Evolutionary conservation across 1,140 invertebrate species (phyloP).

Genomic region (Drosophila lowei): DNA sequence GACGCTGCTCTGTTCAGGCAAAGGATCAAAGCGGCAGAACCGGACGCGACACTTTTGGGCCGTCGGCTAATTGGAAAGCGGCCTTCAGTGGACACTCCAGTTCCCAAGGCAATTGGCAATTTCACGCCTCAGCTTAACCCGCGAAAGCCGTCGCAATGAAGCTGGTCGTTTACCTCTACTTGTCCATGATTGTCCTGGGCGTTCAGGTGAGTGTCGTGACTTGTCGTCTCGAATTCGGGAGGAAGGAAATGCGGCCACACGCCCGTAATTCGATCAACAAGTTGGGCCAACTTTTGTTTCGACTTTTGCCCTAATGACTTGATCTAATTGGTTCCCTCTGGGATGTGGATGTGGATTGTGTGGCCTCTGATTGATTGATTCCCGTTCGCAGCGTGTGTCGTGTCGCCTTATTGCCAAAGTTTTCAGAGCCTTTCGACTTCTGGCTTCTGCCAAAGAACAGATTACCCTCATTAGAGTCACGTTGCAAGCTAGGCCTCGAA

Average conservation of each 20-base stretch:
- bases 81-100: slow-evolving; percentile 5
- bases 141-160: slow-evolving; percentile 53
- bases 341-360: slow-evolving; percentile 7
- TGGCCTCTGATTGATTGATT: slow-evolving; percentile 57
- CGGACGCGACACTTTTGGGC: slow-evolving; percentile 16
- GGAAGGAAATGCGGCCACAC: slow-evolving; percentile 9
- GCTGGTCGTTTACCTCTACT: slow-evolving; percentile 67
- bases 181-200: slow-evolving; percentile 75
- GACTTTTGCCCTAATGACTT: slow-evolving; percentile 49
- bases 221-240: neutral
- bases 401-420: slow-evolving; percentile 62
- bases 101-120: slow-evolving; percentile 33
- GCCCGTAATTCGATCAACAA: slow-evolving; percentile 73
- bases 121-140: slow-evolving; percentile 27
- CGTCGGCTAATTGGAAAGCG: slow-evolving; percentile 60
- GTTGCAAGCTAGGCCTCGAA: slow-evolving; percentile 36
- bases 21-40: slow-evolving; percentile 25
- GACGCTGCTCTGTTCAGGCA: neutral
- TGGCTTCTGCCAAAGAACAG: slow-evolving; percentile 27
- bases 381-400: neutral
- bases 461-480: slow-evolving; percentile 72
- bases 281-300: slow-evolving; percentile 54
- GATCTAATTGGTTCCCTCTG: slow-evolving; percentile 50
- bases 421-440: slow-evolving; percentile 37
- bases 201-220: slow-evolving; percentile 70